Evolutionary conservation across 2,797 vertebrate species (phyloP), one percentile per base, ranked within the genome.

Genomic region (Orestias chungarensis): DNA sequence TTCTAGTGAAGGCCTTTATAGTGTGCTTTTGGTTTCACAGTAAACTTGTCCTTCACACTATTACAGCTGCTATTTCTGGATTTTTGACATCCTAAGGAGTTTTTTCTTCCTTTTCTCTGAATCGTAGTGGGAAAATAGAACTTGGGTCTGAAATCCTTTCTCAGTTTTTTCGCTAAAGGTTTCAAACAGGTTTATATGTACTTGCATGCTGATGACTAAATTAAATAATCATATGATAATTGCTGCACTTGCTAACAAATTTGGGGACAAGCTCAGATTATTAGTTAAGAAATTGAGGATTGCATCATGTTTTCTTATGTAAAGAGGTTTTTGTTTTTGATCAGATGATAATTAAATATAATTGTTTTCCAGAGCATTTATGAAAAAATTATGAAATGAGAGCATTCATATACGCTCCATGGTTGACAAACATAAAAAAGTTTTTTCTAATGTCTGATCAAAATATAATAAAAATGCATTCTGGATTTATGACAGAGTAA

Each of bases 1-100:
- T 25, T 71, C 76, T 54, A 75, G 44, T 69, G 25, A 64, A 73
- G 66, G 76, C 57, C 46, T 78, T 70, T 70, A 59, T 64, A 59
- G 44, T 73, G 35, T 59, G 44, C 2, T 49, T 66, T 73, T 52
- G 29, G 54, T 67, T 57, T 49, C 1, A 23, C 46, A 52, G 25
- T 46, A 59, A 66, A 38, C 0, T 79, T 61, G 54, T 70, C 55
- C 33, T 78, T 71, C 74, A 49, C 65, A 38, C 64, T 40, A 44
- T 43, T 49, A 25, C 68, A 73, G 7, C 17, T 11, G 42, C 50
- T 59, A 42, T 62, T 73, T 66, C 68, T 71, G 57, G 69, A 59
- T 46, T 59, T 68, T 69, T 49, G 50, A 68, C 50, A 68, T 65
- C 23, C 42, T 62, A 54, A 29, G 65, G 11, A 62, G n/a, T 44